Conservation (phyloP, 2,113 vertebrate genomes). For the Chlorodrepanis virens region DNA sequence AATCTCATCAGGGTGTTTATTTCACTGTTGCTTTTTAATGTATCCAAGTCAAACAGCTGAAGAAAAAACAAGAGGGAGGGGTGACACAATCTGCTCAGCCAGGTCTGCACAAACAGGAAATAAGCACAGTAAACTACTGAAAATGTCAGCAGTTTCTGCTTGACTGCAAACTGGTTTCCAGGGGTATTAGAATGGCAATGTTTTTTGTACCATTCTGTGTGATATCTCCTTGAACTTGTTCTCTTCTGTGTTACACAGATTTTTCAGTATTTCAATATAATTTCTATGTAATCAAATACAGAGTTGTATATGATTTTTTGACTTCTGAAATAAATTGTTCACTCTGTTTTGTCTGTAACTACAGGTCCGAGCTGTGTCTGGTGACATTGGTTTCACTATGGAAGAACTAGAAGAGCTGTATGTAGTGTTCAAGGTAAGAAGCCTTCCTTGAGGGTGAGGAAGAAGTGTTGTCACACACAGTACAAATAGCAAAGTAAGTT, state of each 20-base stretch:
- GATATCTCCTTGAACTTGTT: background rate
- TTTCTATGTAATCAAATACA: no score
- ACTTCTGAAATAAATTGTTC: background rate
- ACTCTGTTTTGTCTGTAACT: background rate
- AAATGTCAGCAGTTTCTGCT: background rate
- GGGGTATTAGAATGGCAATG: background rate
- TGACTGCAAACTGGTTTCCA: background rate
- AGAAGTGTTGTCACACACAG: background rate
- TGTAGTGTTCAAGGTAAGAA: constrained; percentile 92
- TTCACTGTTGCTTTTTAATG: background rate
- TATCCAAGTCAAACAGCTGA: background rate
- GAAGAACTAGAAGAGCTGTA: constrained; percentile 95
- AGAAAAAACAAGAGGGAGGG: background rate
- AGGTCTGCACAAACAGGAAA: constrained; percentile 14
- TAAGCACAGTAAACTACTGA: background rate
- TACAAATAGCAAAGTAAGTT: background rate
- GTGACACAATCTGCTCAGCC: background rate
- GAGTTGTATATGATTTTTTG: background rate
- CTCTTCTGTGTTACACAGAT: background rate
- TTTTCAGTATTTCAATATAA: background rate
- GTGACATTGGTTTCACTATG: constrained; percentile 90
- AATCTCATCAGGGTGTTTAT: background rate
- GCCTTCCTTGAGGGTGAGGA: background rate
- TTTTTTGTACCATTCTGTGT: background rate
- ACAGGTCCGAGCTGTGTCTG: constrained; percentile 92